These are phyloP conservation scores for Alethe castanea DNA, from an alignment of 2,113 vertebrate genomes.

Conservation along the genomic window DNA sequence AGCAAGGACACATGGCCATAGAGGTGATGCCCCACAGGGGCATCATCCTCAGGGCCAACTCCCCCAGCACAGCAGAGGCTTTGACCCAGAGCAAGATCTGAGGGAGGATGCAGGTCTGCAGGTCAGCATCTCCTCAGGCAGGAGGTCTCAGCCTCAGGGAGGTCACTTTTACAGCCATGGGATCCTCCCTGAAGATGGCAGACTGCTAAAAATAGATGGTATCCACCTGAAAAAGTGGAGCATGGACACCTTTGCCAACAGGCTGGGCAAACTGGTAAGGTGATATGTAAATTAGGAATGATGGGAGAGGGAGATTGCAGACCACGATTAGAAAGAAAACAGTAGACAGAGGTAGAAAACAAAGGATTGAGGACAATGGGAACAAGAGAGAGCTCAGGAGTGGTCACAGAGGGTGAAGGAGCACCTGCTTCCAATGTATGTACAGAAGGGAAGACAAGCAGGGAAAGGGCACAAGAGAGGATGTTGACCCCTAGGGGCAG, in stretches of 20 bases:
- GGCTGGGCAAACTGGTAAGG: background rate
- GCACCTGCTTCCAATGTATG: fast-evolving
- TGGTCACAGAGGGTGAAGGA: background rate
- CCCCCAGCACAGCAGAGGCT: background rate
- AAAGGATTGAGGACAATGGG: background rate
- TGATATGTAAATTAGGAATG: background rate
- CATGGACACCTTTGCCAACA: background rate
- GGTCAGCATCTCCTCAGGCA: background rate
- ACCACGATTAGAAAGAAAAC: background rate
- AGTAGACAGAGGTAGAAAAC: background rate
- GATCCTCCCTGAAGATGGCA: background rate
- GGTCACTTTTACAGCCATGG: background rate
- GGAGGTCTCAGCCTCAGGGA: background rate
- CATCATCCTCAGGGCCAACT: background rate
- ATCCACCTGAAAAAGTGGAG: background rate
- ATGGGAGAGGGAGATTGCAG: background rate
- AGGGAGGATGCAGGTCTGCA: background rate
- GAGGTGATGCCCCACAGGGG: background rate
- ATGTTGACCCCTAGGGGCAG: too few relatives aligned
- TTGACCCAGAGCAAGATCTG: fast-evolving
- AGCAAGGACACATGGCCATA: fast-evolving
- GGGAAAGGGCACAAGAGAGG: background rate
- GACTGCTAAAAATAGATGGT: background rate
- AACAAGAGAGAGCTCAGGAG: background rate
- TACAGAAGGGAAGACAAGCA: background rate